Evolutionary conservation across 2,888 invertebrate species (phyloP), one percentile per base, ranked within the genome.

Genomic region (Mythimna pallens): DNA sequence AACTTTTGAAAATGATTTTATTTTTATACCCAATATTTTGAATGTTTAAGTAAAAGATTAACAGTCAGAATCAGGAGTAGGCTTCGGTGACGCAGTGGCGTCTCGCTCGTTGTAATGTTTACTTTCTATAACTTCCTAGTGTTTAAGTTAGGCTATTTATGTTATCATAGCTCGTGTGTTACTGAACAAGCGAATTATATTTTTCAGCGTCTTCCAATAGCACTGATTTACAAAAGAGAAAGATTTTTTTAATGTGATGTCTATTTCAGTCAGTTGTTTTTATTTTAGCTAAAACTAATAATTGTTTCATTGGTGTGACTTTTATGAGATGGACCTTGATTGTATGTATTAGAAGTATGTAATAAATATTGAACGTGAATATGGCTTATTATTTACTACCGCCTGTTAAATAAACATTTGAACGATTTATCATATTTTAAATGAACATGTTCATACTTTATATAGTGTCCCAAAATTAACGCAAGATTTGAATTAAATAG

Each of bases 11-110:
- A 91, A 90, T 89, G 88, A 87, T 94, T 95, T 47, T 96, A 96
- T 95, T 96, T 96, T 96, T 96, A 92, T 95, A 95, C 88, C 91
- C 88, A 91, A 93, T 91, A 89, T 95, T 93, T 95, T 95, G 95
- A 95, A 95, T 92, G 95, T 89, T 89, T 89, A 90, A 83, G 88
- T 79, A 86, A 86, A 84, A 81, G 91, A 88, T 83, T 67, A 69
- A 82, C 84, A 88, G 84, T 76, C 84, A 80, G 90, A 88, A 88
- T 88, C 86, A 88, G 85, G 90, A 87, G 88, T 66, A 87, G 91
- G 91, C 84, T 86, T 88, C 78, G 87, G 84, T 86, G 80, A 88
- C 81, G 86, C 86, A 84, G 78, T 81, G 74, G 83, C 74, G 80
- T 80, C 72, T 82, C 61, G 70, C 65, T 77, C 74, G 72, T 81